Evolutionary conservation across 2,797 vertebrate genomes (phyloP).

Genomic region (Nannoperca australis): DNA sequence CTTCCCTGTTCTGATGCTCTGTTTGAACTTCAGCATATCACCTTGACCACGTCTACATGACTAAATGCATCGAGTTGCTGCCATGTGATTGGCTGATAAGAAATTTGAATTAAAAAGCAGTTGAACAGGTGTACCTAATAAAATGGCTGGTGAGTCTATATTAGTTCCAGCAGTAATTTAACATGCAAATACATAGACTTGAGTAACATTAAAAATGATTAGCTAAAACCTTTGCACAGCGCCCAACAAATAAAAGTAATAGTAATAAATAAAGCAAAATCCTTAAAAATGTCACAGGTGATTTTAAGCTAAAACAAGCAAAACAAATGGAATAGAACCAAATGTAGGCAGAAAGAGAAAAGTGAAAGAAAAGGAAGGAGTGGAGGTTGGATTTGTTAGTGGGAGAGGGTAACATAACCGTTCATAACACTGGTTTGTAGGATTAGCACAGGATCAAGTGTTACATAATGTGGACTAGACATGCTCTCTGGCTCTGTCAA

Average conservation of each 20-base stretch:
- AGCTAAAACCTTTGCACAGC: no score
- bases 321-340: conserved; percentile 3
- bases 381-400: conserved; percentile 10
- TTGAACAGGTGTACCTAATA: no score
- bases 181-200: no score
- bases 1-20: no score
- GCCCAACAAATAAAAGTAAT: background rate
- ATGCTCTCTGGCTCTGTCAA: conserved; percentile 1
- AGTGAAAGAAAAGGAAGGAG: conserved; percentile 4
- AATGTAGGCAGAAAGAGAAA: conserved; percentile 8
- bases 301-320: background rate
- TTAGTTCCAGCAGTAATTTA: no score
- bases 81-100: no score
- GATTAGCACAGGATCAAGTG: conserved; percentile 44
- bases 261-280: background rate
- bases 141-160: no score
- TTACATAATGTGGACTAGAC: conserved; percentile 54
- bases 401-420: conserved; percentile 21
- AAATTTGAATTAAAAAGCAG: no score
- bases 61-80: no score
- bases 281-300: background rate
- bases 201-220: no score
- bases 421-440: conserved; percentile 39
- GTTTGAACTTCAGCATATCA: no score
- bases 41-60: no score